phyloP scores from a whole-genome alignment of 2,888 invertebrate species.

The Euproctis similis region DNA sequence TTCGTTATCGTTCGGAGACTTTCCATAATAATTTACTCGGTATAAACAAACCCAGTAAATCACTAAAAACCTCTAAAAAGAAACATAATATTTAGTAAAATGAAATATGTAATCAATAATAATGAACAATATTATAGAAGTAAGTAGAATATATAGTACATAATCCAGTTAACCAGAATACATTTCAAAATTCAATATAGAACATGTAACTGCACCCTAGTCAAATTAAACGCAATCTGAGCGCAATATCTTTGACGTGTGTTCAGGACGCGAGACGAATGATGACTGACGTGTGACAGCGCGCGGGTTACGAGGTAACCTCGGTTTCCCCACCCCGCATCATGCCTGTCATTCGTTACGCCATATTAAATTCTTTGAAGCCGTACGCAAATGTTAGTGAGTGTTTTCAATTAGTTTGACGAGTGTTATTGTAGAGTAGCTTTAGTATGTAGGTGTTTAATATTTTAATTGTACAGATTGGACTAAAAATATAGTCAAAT shows the following conservation, averaged over 20 bases:
- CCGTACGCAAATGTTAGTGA: conserved; percentile 23
- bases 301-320: conserved; percentile 34
- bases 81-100: too few species aligned
- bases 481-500: too few species aligned
- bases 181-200: conserved; percentile 25
- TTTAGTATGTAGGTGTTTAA: too few species aligned
- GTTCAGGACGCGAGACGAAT: conserved; percentile 57
- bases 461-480: too few species aligned
- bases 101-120: too few species aligned
- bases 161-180: conserved; percentile 23
- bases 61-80: too few species aligned
- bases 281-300: conserved; percentile 52
- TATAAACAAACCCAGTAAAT: too few species aligned
- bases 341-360: conserved; percentile 25
- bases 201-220: conserved; percentile 33
- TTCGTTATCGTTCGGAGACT: too few species aligned
- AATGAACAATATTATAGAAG: too few species aligned
- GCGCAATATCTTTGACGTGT: conserved; percentile 48
- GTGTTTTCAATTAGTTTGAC: conserved; percentile 17
- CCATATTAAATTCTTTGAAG: conserved; percentile 44
- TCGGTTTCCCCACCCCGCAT: conserved; percentile 24
- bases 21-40: too few species aligned
- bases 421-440: conserved; percentile 4
- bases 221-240: conserved; percentile 41
- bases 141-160: too few species aligned